A percentile compares a stretch with the other conserved stretches of the same genome.
phyloP scores from a whole-genome alignment of 2,113 vertebrate species.

The Megaceryle torquata region DNA sequence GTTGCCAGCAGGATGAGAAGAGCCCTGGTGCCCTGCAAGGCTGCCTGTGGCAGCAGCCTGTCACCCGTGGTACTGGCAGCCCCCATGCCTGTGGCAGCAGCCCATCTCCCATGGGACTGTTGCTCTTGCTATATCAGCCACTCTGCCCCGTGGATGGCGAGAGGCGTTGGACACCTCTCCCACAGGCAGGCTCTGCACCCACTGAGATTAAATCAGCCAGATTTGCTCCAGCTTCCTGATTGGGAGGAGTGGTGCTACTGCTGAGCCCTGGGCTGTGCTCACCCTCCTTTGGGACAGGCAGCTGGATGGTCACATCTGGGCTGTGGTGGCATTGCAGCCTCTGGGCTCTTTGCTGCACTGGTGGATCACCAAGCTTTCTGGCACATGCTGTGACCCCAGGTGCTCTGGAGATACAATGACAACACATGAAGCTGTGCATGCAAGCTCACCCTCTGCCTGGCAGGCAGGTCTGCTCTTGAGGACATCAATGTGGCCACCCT shows the following conservation, averaged over 20 bases:
- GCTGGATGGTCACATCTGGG: not conserved
- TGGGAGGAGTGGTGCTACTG: not conserved
- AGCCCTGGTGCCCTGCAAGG: not conserved
- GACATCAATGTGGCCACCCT: fast-evolving
- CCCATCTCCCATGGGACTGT: too few relatives aligned
- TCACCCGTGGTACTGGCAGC: not conserved
- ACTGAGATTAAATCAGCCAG: not conserved
- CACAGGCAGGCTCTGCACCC: not conserved
- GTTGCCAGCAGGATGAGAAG: not conserved
- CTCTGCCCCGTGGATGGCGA: fast-evolving
- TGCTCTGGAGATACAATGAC: not conserved
- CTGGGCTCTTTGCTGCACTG: not conserved
- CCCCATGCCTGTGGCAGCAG: fast-evolving
- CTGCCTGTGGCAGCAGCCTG: not conserved
- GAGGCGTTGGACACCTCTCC: not conserved
- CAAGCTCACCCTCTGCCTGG: not conserved
- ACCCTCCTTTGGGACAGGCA: not conserved
- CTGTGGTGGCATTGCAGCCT: not conserved
- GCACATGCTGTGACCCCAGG: fast-evolving
- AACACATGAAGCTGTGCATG: not conserved
- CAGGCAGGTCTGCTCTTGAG: not conserved
- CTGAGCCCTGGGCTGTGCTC: not conserved
- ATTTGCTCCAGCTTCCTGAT: not conserved
- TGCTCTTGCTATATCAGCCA: not conserved
- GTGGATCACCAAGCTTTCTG: fast-evolving